phyloP scores from a whole-genome alignment of 2,888 invertebrate genomes.

The Escarpia spicata region DNA sequence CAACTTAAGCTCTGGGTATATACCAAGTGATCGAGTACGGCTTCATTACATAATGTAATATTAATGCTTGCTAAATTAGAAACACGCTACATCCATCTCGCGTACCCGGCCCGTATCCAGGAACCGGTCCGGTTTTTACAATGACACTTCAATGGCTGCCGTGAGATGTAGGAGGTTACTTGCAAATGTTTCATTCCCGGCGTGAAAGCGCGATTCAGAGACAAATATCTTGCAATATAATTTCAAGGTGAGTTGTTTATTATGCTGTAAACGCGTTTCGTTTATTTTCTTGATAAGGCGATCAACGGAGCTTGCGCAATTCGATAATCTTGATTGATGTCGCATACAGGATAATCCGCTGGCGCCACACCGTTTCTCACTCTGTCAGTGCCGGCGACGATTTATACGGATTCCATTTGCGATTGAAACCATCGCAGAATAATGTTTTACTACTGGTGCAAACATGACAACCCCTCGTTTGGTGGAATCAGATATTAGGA shows the following conservation, averaged over 20 bases:
- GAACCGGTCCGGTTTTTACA: neutral
- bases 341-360: neutral
- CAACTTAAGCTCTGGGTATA: too few species aligned
- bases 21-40: too few species aligned
- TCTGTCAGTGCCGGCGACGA: neutral
- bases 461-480: too few species aligned
- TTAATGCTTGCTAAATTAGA: neutral
- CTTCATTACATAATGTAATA: too few species aligned
- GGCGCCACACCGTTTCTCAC: neutral
- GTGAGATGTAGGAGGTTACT: neutral
- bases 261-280: neutral
- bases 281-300: neutral
- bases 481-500: too few species aligned
- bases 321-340: neutral
- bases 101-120: neutral
- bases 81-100: neutral
- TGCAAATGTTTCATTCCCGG: neutral
- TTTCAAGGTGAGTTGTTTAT: neutral
- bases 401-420: neutral
- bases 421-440: too few species aligned
- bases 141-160: neutral
- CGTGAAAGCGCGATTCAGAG: constrained; percentile 12
- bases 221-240: neutral
- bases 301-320: neutral
- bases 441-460: too few species aligned